Evolutionary conservation across 2,888 invertebrate species (phyloP), one percentile per base, ranked within the genome.

Genomic region (Caradrina clavipalpis): DNA sequence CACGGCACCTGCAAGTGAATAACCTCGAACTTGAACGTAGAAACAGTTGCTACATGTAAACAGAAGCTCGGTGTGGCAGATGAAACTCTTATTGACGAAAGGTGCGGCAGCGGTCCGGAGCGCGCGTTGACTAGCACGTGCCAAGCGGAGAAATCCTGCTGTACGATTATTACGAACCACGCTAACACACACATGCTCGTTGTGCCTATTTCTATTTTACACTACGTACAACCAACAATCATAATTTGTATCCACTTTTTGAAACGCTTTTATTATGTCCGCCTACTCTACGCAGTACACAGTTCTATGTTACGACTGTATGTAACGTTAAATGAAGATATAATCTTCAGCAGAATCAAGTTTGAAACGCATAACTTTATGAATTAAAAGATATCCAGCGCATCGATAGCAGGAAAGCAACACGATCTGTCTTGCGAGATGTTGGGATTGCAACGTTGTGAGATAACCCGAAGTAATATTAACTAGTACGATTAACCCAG

Each of bases 21-120:
- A 91, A 94, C 95, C 95, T 93, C 94, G 95, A 95, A 95, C 95
- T 95, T 95, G 95, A 92, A 88, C 88, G 89, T 80, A 86, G 87
- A 87, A 88, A 89, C 85, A 90, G 87, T 88, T 86, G 86, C 84
- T 86, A 84, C 89, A 90, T 90, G 92, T 93, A 94, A 95, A 94
- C 93, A 94, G 86, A 86, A 85, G 82, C 83, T 85, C 83, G 88
- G 77, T 87, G 87, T 88, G 87, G 88, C 88, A 90, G 92, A 93
- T 91, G 91, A 92, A 92, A 91, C 90, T 91, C 89, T 88, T 88
- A 90, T 90, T 87, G 89, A 89, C 80, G 87, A 90, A 88, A 93
- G 89, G 86, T 87, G 87, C 86, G 76, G 55, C 55, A 55, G 54
- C 47, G 87, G 90, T 91, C 92, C 92, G 92, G 90, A 88, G 86